Evolutionary conservation across 2,113 vertebrate genomes (phyloP), one percentile per base, ranked within the genome.

Genomic region (Megaceryle torquata): DNA sequence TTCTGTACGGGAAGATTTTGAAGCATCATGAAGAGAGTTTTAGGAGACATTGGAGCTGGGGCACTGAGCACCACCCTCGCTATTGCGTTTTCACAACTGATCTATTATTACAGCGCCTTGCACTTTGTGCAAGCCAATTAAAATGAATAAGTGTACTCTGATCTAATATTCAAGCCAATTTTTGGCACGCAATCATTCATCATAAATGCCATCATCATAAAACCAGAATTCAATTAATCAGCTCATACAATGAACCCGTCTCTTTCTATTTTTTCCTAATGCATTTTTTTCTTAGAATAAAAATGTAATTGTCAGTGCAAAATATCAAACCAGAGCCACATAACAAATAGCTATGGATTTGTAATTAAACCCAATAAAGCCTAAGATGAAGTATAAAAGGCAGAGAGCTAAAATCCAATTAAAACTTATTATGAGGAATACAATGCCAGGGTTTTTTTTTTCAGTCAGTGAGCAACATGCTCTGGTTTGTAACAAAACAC

Each of bases 211-310:
- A n/a, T n/a, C n/a, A n/a, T n/a, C 82, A 96, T 89, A 94, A 97
- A 96, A 91, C 85, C 89, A 68, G 88, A 97, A 94, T 97, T 97
- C 95, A 97, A 95, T 98, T 98, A 98, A 98, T 98, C 97, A 98
- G 91, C 59, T 93, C 50, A 33, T 87, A 97, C 88, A 98, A 98
- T 96, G 82, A 91, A 76, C 92, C 93, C 83, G 79, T 88, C 95
- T 94, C 94, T 91, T 88, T 81, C 91, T 97, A 92, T 97, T 98
- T 97, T 97, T 95, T 88, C 93, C 90, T 91, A 97, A 97, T 97
- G 84, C 44, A 25, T 95, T 98, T 97, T 83, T 67, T 33, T 22
- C 93, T 96, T 97, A 87, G 89, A 97, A 97, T 96, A 97, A 98
- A 97, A 98, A 97, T 96, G 77, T 97, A 97, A 97, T 96, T 97